phyloP scores from a whole-genome alignment of 2,888 invertebrate genomes.

The Patella depressa region DNA sequence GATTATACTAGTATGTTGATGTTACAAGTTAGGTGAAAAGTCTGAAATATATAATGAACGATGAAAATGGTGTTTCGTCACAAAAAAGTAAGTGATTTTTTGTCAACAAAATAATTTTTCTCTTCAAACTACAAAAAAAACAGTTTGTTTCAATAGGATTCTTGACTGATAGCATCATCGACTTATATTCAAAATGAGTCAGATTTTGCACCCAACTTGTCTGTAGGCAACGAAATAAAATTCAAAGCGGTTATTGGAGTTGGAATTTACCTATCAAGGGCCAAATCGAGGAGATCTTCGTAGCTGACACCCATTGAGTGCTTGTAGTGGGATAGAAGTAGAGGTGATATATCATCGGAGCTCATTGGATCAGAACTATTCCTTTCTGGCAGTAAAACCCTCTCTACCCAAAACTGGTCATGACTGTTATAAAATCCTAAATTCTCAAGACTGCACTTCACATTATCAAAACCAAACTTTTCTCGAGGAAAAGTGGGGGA shows the following conservation, averaged over 20 bases:
- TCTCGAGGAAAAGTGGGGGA: not conserved
- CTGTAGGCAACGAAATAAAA: too few relatives aligned
- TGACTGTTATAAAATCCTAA: slow-evolving; percentile 60
- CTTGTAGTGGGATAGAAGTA: slow-evolving; percentile 69
- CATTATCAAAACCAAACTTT: slow-evolving; percentile 48
- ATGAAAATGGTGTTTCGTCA: too few relatives aligned
- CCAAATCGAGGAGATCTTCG: slow-evolving; percentile 91
- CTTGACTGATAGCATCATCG: too few relatives aligned
- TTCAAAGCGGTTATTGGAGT: not conserved
- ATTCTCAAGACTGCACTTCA: slow-evolving; percentile 59
- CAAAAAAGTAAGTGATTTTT: too few relatives aligned
- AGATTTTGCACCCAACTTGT: slow-evolving; percentile 1
- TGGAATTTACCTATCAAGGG: slow-evolving; percentile 77
- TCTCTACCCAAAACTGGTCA: slow-evolving; percentile 66
- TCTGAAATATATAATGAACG: too few relatives aligned
- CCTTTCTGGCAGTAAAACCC: slow-evolving; percentile 47
- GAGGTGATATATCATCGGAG: slow-evolving; percentile 73
- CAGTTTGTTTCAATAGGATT: too few relatives aligned
- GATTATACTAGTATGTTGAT: too few relatives aligned
- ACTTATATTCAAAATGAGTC: not conserved
- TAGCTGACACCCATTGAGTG: slow-evolving; percentile 84
- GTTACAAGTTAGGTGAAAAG: too few relatives aligned
- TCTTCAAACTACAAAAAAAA: too few relatives aligned
- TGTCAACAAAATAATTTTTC: too few relatives aligned
- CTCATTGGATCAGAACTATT: slow-evolving; percentile 44